Percentiles rank a stretch among this genome's conserved stretches.
phyloP scores from a whole-genome alignment of 2,113 vertebrate genomes.

The Fulmarus glacialis region DNA sequence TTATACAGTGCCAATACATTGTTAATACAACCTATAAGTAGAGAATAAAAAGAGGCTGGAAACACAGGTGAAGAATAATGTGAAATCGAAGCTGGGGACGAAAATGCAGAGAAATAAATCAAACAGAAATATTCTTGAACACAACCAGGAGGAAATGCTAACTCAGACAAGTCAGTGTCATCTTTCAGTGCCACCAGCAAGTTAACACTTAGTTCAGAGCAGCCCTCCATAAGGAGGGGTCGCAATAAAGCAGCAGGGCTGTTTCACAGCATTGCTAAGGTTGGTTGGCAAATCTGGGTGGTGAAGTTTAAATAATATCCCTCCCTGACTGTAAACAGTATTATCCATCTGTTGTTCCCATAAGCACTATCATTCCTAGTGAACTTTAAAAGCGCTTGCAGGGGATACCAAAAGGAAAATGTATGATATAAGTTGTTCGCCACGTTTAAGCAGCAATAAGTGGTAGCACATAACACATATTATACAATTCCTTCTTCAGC shows the following conservation, averaged over 20 bases:
- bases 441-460: not conserved
- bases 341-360: slow-evolving; percentile 30
- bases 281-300: not conserved
- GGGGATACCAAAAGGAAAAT: not conserved
- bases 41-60: not conserved
- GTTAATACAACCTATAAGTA: not conserved
- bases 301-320: not conserved
- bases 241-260: not conserved
- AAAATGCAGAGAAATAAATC: not conserved
- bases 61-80: not conserved
- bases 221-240: not conserved
- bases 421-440: not conserved
- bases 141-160: not conserved
- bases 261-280: not conserved
- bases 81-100: not conserved
- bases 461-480: not conserved
- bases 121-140: not conserved
- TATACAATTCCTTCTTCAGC: not conserved
- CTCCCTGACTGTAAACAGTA: not conserved
- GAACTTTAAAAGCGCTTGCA: not conserved
- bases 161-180: not conserved
- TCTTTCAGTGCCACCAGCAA: not conserved
- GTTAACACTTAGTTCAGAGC: not conserved
- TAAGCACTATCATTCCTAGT: not conserved
- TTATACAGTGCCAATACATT: not conserved